Conservation (phyloP, 2,797 vertebrate genomes). For the Thalassophryne amazonica region DNA sequence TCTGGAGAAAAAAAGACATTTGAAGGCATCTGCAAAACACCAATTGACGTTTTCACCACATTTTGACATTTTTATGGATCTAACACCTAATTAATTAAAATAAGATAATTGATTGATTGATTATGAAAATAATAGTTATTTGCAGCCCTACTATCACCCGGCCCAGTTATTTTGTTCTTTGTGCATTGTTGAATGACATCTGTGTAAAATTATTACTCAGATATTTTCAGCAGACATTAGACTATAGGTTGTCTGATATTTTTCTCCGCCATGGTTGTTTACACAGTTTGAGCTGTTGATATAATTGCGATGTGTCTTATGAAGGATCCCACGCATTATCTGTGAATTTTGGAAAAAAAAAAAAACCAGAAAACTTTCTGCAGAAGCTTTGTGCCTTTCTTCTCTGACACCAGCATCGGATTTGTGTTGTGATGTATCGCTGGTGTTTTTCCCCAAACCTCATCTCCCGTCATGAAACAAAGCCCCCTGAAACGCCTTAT, state of each 20-base stretch:
- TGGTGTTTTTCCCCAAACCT: constrained; percentile 48
- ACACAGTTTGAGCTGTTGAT: constrained; percentile 4
- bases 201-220: no score
- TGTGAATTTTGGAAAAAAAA: background rate
- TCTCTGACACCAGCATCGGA: constrained; percentile 26
- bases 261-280: constrained; percentile 10
- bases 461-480: constrained; percentile 66
- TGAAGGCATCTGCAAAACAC: no score
- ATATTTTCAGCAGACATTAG: no score
- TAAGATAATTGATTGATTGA: no score
- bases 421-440: constrained; percentile 29
- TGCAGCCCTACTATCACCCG: no score
- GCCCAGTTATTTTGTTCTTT: no score
- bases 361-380: constrained; percentile 22
- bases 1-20: no score
- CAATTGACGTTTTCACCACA: no score
- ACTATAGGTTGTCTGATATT: background rate
- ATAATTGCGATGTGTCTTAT: constrained; percentile 6
- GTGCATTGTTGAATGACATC: no score
- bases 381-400: constrained; percentile 22
- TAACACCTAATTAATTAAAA: no score
- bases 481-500: constrained; percentile 50
- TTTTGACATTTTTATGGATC: no score
- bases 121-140: no score
- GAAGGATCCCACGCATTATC: background rate